A percentile compares a stretch with the other conserved stretches of the same genome.
These are phyloP conservation scores for Toxostoma redivivum DNA, from an alignment of 2,113 vertebrate species.

Conservation along the genomic window DNA sequence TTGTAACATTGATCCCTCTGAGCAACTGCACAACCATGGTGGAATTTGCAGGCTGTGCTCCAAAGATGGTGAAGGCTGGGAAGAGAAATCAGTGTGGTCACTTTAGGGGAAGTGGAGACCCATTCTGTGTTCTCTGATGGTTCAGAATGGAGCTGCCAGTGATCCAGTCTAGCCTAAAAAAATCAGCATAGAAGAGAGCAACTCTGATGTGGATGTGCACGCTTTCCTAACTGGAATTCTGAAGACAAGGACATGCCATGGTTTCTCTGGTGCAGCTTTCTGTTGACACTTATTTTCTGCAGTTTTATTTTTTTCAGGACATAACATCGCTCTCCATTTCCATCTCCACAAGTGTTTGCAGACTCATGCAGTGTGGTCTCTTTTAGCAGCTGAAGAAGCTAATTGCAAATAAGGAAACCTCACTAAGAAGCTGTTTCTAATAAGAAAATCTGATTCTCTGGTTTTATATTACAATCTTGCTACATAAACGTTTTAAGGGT, in stretches of 20 bases:
- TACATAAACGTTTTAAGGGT: not conserved
- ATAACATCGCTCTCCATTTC: not conserved
- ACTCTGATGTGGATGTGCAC: not conserved
- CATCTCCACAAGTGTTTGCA: not conserved
- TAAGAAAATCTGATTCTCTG: not conserved
- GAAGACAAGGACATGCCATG: not conserved
- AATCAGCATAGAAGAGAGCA: not conserved
- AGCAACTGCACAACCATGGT: not conserved
- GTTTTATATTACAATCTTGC: not conserved
- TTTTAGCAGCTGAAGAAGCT: not conserved
- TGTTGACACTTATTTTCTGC: not conserved
- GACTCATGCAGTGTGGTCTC: not conserved
- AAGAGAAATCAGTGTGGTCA: rapidly evolving
- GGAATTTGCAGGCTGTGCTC: not conserved
- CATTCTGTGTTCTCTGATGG: rapidly evolving
- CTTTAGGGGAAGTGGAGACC: not conserved
- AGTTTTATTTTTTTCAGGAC: not conserved
- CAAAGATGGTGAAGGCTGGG: not conserved
- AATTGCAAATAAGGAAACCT: not conserved
- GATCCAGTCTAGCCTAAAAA: not conserved
- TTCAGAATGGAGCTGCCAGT: not conserved
- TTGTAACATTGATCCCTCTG: not conserved
- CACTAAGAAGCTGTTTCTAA: not conserved
- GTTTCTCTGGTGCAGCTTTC: not conserved
- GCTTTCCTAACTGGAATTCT: not conserved